phyloP scores from a whole-genome alignment of 2,113 vertebrate genomes.

The rat (Rattus norvegicus) region DNA sequence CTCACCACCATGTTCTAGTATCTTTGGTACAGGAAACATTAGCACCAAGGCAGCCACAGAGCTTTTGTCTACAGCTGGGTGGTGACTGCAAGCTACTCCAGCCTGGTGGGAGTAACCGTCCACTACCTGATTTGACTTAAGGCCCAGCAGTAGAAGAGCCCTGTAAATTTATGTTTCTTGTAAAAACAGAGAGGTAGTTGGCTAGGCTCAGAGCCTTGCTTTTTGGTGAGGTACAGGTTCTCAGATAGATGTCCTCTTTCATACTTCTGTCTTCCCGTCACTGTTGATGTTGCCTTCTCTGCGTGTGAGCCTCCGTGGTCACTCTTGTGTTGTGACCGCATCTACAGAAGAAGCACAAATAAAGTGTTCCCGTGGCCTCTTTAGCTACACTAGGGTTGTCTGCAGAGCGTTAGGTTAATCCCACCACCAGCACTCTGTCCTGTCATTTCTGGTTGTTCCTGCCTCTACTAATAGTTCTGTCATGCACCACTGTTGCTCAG shows the following conservation, averaged over 20 bases:
- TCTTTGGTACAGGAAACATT: background rate
- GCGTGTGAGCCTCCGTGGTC: background rate
- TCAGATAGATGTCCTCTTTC: background rate
- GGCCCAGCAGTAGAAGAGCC: background rate
- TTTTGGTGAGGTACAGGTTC: background rate
- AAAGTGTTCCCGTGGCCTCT: background rate
- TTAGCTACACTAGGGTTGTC: background rate
- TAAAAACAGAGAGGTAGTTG: background rate
- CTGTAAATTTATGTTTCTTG: background rate
- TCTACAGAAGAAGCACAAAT: background rate
- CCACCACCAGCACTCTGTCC: too few relatives aligned
- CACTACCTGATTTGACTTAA: background rate
- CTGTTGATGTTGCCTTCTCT: background rate
- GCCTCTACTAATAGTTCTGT: background rate
- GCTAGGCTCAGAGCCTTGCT: background rate
- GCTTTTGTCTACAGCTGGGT: too few relatives aligned
- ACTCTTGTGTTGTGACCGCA: accelerated
- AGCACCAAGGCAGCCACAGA: background rate
- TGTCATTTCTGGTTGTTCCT: background rate
- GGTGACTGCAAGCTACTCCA: background rate
- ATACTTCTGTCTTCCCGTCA: background rate
- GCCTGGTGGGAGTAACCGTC: background rate
- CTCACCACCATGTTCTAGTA: background rate
- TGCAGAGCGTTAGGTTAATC: background rate
- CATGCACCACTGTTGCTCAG: accelerated